phyloP scores from a whole-genome alignment of 2,888 invertebrate species.

The Slavum lentiscoides region DNA sequence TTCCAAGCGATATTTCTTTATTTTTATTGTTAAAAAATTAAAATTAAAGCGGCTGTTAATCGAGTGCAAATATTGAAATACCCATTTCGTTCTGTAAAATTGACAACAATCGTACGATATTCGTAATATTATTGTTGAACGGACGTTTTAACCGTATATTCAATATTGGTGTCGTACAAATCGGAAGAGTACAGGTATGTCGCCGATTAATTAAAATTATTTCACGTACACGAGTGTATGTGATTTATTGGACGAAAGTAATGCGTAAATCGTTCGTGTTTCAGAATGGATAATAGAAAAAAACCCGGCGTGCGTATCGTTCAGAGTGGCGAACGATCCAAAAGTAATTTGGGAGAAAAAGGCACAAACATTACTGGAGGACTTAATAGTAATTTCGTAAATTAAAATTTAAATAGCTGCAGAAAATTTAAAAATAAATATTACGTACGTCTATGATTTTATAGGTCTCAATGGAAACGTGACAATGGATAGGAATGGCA shows the following conservation, averaged over 20 bases:
- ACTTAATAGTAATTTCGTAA: conserved; percentile 17
- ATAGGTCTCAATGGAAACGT: conserved; percentile 11
- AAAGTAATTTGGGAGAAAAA: conserved; percentile 20
- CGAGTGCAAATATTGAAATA: neutral
- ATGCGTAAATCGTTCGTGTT: neutral
- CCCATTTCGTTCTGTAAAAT: too few relatives aligned
- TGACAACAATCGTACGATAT: too few relatives aligned
- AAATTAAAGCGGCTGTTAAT: neutral
- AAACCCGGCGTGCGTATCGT: neutral
- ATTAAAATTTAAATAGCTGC: neutral
- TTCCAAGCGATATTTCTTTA: neutral
- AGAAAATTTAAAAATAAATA: neutral
- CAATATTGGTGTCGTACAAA: neutral
- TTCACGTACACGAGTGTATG: neutral
- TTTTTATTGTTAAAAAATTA: neutral
- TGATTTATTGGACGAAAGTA: too few relatives aligned
- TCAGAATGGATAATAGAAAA: conserved; percentile 9
- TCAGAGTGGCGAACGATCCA: neutral
- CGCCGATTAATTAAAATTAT: neutral
- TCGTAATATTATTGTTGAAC: neutral
- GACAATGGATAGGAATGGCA: conserved; percentile 32
- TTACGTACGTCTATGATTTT: neutral
- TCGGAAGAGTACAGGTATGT: neutral
- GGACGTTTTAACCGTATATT: neutral
- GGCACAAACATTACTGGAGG: neutral